phyloP scores from a whole-genome alignment of 1,140 invertebrate species.

The Chymomyza costata region DNA sequence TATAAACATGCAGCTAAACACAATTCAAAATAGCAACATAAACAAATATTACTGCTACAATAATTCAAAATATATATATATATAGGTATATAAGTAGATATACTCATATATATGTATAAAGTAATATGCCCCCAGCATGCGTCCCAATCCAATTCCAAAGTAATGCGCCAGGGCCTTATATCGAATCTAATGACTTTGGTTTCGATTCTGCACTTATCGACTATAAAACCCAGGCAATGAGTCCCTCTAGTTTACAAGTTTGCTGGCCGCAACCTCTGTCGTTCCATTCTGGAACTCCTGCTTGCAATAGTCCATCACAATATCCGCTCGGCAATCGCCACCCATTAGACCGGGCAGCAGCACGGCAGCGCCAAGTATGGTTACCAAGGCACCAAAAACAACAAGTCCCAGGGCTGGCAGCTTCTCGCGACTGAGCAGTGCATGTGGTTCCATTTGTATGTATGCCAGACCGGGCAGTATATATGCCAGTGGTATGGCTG shows the following conservation, averaged over 20 bases:
- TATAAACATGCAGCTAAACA: not conserved
- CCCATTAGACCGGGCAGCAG: constrained; percentile 64
- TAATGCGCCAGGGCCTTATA: constrained; percentile 25
- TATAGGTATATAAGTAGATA: too few species aligned
- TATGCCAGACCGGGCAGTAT: constrained; percentile 89
- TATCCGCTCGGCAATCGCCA: constrained; percentile 68
- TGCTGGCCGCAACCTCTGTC: constrained; percentile 18
- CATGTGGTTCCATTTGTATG: constrained; percentile 85
- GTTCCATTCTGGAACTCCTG: constrained; percentile 58
- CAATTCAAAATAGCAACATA: too few species aligned
- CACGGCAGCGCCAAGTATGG: constrained; percentile 78
- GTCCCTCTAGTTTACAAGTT: constrained; percentile 28
- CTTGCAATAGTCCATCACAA: constrained; percentile 72
- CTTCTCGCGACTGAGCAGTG: constrained; percentile 82
- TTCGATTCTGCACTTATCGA: constrained; percentile 13
- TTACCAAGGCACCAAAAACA: constrained; percentile 84
- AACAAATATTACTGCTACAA: too few species aligned
- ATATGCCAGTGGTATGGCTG: constrained; percentile 90
- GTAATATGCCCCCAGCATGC: not conserved
- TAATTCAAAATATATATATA: too few species aligned
- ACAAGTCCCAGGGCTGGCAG: constrained; percentile 83
- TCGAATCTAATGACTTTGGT: constrained; percentile 38
- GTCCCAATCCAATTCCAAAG: constrained; percentile 23
- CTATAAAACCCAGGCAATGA: too few species aligned
- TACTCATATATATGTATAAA: too few species aligned